phyloP scores from a whole-genome alignment of 1,140 invertebrate species.

The Batillaria attramentaria region DNA sequence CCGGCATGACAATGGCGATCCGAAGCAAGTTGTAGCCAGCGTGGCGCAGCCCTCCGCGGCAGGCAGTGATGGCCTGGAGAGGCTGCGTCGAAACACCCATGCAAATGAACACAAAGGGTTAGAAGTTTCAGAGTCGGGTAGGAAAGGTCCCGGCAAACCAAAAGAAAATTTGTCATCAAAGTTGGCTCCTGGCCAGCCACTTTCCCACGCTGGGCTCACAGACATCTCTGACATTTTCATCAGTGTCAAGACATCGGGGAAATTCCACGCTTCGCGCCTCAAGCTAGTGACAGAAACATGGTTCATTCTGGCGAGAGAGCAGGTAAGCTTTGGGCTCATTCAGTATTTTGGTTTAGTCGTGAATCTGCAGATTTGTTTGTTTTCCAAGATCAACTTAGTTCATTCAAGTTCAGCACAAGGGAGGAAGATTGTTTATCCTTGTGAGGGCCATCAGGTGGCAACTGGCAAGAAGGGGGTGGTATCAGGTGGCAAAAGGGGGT shows the following conservation, averaged over 20 bases:
- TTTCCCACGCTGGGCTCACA: conserved; percentile 36
- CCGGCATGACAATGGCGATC: conserved; percentile 27
- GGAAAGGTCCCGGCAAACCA: not conserved
- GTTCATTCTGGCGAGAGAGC: conserved; percentile 66
- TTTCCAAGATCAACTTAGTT: too few species aligned
- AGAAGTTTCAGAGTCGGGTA: not conserved
- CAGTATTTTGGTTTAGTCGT: too few species aligned
- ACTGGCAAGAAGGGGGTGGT: too few species aligned
- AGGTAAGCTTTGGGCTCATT: conserved; percentile 30
- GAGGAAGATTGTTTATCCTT: too few species aligned
- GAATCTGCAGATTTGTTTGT: too few species aligned
- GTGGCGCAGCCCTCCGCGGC: not conserved
- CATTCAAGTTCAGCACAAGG: too few species aligned
- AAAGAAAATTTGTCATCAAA: conserved; percentile 22
- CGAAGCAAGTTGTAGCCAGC: conserved; percentile 15
- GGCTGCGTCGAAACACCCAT: too few species aligned
- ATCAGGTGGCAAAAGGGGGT: too few species aligned
- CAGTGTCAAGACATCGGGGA: conserved; percentile 93
- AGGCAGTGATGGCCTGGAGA: conserved; percentile 5
- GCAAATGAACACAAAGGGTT: too few species aligned
- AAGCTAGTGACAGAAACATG: conserved; percentile 93
- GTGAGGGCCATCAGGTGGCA: too few species aligned
- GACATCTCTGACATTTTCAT: conserved; percentile 89
- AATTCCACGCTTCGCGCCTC: conserved; percentile 87
- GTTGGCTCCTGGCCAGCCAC: conserved; percentile 18